Conservation (phyloP, 1,140 invertebrate genomes). For the Pentalonia nigronervosa region DNA sequence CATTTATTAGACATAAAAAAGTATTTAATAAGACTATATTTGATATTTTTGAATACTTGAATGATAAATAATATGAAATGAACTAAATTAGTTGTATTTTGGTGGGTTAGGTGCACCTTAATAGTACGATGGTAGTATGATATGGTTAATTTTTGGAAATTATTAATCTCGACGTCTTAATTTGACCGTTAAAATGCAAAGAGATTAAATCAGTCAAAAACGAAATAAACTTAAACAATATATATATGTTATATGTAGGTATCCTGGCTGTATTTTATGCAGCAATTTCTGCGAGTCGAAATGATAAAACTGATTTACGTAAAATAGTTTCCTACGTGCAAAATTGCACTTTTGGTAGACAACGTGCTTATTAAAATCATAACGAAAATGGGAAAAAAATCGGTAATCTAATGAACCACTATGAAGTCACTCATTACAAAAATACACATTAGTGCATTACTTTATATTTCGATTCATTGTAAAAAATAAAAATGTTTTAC, state of each 20-base stretch:
- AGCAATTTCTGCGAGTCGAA: background rate
- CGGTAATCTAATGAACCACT: background rate
- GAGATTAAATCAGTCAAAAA: conserved; percentile 22
- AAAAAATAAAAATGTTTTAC: background rate
- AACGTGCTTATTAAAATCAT: background rate
- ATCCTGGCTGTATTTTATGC: background rate
- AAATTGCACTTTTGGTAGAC: background rate
- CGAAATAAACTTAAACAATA: background rate
- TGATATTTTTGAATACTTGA: conserved; percentile 8
- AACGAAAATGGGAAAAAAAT: background rate
- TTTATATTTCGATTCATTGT: background rate
- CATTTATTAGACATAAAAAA: background rate
- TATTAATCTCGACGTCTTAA: background rate
- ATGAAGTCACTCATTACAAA: background rate
- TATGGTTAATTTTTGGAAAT: conserved; percentile 6
- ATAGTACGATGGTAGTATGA: background rate
- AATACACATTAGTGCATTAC: background rate
- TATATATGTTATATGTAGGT: background rate
- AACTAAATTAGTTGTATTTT: conserved; percentile 2
- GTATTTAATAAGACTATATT: background rate
- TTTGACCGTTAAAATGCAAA: background rate
- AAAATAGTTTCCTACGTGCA: background rate
- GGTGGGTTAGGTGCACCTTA: background rate
- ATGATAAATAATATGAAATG: background rate
- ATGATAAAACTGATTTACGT: background rate